phyloP scores from a whole-genome alignment of 2,888 invertebrate genomes.

The Nineta flava region DNA sequence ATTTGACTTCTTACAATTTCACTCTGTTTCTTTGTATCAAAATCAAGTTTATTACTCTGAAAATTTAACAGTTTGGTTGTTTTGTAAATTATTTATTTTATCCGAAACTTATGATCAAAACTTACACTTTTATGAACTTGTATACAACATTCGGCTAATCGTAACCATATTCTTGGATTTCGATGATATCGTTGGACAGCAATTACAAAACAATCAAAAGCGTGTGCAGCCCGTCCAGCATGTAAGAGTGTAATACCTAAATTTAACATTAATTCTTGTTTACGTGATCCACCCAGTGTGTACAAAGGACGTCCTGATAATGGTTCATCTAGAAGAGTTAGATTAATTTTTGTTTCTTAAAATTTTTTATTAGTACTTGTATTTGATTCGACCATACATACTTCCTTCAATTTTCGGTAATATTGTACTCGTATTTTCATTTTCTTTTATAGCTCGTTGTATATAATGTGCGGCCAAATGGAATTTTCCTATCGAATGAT shows the following conservation, averaged over 20 bases:
- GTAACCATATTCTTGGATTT: slow-evolving; percentile 81
- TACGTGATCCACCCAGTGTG: slow-evolving; percentile 40
- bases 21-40: slow-evolving; percentile 38
- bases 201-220: slow-evolving; percentile 82
- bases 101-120: slow-evolving; percentile 3
- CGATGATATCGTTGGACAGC: slow-evolving; percentile 72
- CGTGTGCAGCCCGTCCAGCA: slow-evolving; percentile 62
- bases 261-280: slow-evolving; percentile 59
- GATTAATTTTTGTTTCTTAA: not conserved
- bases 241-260: slow-evolving; percentile 70
- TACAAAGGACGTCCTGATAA: slow-evolving; percentile 35
- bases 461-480: slow-evolving; percentile 66
- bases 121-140: slow-evolving; percentile 35
- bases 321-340: slow-evolving; percentile 4
- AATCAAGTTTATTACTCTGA: slow-evolving; percentile 43
- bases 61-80: slow-evolving; percentile 13
- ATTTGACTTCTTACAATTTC: slow-evolving; percentile 41
- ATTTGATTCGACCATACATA: slow-evolving; percentile 10
- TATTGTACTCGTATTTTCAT: slow-evolving; percentile 31
- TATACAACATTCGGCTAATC: slow-evolving; percentile 87
- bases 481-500: slow-evolving; percentile 66
- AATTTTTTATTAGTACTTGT: not conserved
- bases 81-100: not conserved
- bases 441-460: slow-evolving; percentile 62
- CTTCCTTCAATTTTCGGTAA: slow-evolving; percentile 25